These are phyloP conservation scores for Micrastur ruficollis DNA, from an alignment of 2,797 vertebrate species.

Conservation along the genomic window DNA sequence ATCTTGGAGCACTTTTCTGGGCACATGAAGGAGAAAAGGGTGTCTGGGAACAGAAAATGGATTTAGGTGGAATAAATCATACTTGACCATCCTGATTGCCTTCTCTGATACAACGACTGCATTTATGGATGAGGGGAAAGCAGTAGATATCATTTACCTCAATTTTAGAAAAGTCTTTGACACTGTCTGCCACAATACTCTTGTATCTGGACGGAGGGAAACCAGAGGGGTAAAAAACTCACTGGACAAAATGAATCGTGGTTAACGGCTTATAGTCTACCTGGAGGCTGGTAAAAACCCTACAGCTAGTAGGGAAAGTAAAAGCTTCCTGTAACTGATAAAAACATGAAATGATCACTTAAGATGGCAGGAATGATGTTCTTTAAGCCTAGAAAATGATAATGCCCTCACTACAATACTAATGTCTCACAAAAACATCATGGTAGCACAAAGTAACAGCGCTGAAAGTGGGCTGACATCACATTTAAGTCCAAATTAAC, in stretches of 20 bases:
- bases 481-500: neutral
- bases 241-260: neutral
- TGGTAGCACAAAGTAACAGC: neutral
- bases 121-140: neutral
- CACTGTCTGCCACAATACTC: neutral
- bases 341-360: neutral
- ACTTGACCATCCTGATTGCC: neutral
- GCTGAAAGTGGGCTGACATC: neutral
- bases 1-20: neutral
- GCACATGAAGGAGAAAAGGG: neutral
- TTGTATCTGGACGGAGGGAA: neutral
- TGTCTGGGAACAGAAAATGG: neutral
- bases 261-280: neutral
- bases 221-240: neutral
- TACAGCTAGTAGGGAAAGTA: neutral
- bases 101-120: neutral
- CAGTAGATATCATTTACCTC: neutral
- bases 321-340: neutral
- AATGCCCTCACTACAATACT: neutral
- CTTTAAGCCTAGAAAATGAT: neutral
- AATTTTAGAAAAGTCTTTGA: neutral
- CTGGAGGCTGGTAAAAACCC: neutral
- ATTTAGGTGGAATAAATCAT: neutral
- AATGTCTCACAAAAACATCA: neutral
- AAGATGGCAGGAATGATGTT: neutral